These are phyloP conservation scores for Heliconius hortense DNA, from an alignment of 2,888 invertebrate genomes.

Conservation along the genomic window DNA sequence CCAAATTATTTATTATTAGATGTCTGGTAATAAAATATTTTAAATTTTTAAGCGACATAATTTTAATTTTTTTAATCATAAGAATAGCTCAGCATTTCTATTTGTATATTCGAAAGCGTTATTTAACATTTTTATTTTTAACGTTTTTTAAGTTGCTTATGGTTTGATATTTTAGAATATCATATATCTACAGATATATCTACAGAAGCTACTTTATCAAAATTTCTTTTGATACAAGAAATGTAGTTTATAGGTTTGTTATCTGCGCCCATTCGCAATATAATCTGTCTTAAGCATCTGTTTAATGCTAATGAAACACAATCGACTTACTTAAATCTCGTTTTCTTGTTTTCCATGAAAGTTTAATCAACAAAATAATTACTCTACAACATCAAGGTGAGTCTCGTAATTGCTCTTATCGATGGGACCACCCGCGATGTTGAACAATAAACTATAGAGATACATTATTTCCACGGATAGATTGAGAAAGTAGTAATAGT, in stretches of 20 bases:
- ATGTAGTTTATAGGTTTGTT: neutral
- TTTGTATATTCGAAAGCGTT: neutral
- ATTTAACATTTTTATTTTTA: neutral
- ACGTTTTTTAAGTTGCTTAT: neutral
- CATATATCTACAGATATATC: too few relatives aligned
- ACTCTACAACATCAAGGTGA: constrained; percentile 26
- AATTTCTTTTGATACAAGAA: too few relatives aligned
- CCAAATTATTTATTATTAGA: too few relatives aligned
- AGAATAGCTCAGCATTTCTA: neutral
- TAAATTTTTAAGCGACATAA: neutral
- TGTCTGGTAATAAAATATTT: neutral
- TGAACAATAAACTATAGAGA: constrained; percentile 17
- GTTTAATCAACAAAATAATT: constrained; percentile 35
- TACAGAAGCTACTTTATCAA: too few relatives aligned
- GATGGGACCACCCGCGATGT: constrained; percentile 36
- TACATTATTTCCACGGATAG: constrained; percentile 1
- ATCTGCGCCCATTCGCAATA: neutral
- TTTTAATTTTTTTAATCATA: neutral
- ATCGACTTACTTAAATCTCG: constrained; percentile 7
- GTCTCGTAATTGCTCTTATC: constrained; percentile 33
- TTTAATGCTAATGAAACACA: constrained; percentile 19
- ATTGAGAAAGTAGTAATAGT: neutral
- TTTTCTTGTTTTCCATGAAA: constrained; percentile 23
- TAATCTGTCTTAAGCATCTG: constrained; percentile 9
- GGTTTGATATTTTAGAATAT: too few relatives aligned